Base-by-base conservation (phyloP, 2,113 vertebrate genomes). In the Phylloscopus trochilus region DNA sequence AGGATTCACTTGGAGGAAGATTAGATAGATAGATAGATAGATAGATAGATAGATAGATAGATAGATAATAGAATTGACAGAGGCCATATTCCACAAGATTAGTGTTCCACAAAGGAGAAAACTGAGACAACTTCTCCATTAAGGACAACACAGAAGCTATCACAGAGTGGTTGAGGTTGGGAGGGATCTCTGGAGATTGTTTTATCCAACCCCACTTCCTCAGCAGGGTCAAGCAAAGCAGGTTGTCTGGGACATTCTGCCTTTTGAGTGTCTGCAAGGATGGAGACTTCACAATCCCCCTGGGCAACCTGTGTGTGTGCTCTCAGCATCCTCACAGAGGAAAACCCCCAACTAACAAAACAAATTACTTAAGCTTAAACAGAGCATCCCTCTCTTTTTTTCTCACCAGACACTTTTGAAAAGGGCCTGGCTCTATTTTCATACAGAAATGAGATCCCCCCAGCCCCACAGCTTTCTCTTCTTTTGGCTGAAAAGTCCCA, bases 41-140 rank as follows among this genome's bases (percentile, higher is more conserved):
- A 15, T 3, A 11, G 7, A 39, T 0, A 16, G 24, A 51, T 7
- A 31, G 39, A 41, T 41, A 77, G 23, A 15, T 3, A 11, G 7
- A 39, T 0, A 16, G 24, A 51, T 7, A 28, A 35, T 0, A 55
- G 41, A 80, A 83, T 9, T 6, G 0, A 49, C 37, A n/a, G 0
- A 68, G 55, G 11, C 4, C 30, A 37, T 58, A 20, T 19, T 59
- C 18, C 53, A 37, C 33, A 33, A 73, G n/a, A 76, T 26, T 19
- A 33, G 2, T 13, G 19, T 44, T 41, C 51, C 31, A 33, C 33
- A 59, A 23, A 63, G 28, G n/a, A 66, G 26, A 60, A 63, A 62
- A 55, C 7, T 39, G 28, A 87, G 19, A 39, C 55, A 62, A 12
- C 16, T 78, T 43, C n/a, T 60, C 15, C 31, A 24, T 18, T 35